These are phyloP conservation scores for Phymatocera aterrima DNA, from an alignment of 2,888 invertebrate genomes.

Conservation along the genomic window DNA sequence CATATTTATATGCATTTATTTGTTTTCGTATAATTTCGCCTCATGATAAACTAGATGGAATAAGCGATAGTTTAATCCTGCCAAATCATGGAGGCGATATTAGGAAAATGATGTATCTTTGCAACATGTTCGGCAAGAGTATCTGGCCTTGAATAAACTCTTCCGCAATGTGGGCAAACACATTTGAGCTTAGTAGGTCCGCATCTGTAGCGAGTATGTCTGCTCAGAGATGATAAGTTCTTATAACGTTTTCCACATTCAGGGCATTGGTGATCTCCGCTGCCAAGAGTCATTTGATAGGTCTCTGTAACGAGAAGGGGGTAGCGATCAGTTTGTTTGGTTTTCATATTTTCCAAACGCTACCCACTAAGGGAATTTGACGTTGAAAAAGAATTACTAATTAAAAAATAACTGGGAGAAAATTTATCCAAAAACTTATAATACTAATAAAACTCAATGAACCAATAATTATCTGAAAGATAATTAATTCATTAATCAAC, in stretches of 20 bases:
- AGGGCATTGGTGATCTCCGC: slow-evolving; percentile 59
- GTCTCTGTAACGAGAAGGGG: slow-evolving; percentile 62
- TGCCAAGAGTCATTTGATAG: slow-evolving; percentile 54
- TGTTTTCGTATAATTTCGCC: not conserved
- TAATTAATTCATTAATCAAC: too few species aligned
- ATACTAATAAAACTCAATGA: not conserved
- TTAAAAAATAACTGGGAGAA: not conserved
- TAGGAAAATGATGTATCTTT: slow-evolving; percentile 55
- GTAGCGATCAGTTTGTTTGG: slow-evolving; percentile 41
- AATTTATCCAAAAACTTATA: not conserved
- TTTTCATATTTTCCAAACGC: slow-evolving; percentile 26
- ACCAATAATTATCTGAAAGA: not conserved
- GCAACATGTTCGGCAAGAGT: slow-evolving; percentile 65
- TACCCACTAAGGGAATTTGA: slow-evolving; percentile 29
- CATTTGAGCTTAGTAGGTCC: slow-evolving; percentile 64
- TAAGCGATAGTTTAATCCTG: slow-evolving; percentile 1
- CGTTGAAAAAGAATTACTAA: not conserved
- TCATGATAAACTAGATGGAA: not conserved
- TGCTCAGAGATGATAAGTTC: slow-evolving; percentile 66
- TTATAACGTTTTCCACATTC: slow-evolving; percentile 67
- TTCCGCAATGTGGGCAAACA: slow-evolving; percentile 64
- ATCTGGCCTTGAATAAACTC: slow-evolving; percentile 65
- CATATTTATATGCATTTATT: not conserved
- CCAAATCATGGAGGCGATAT: slow-evolving; percentile 52
- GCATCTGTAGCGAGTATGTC: slow-evolving; percentile 69